phyloP scores from a whole-genome alignment of 2,888 invertebrate species.

The Drosophila setosimentum region DNA sequence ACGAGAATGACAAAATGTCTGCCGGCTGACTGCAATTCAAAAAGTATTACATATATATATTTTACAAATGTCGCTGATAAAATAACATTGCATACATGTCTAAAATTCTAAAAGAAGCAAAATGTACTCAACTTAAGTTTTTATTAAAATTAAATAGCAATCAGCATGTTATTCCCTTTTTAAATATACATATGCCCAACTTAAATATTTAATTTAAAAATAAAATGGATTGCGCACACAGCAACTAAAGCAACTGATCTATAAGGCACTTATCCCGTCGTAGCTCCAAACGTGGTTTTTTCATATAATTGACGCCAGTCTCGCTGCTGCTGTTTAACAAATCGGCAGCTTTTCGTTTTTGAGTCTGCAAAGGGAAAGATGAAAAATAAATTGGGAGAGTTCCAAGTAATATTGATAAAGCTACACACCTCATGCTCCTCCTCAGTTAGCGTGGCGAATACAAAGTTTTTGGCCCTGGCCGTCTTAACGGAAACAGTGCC shows the following conservation, averaged over 20 bases:
- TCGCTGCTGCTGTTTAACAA: conserved; percentile 77
- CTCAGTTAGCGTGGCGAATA: conserved; percentile 87
- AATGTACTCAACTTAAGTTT: not conserved
- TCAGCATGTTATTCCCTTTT: not conserved
- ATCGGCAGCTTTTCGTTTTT: conserved; percentile 81
- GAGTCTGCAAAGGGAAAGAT: conserved; percentile 49
- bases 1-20: not conserved
- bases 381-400: not conserved
- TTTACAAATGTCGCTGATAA: too few relatives aligned
- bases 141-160: not conserved
- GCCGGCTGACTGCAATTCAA: not conserved
- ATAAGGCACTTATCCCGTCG: conserved; percentile 81
- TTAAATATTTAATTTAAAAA: conserved; percentile 21
- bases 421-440: conserved; percentile 81
- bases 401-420: too few relatives aligned
- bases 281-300: conserved; percentile 75
- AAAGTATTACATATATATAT: too few relatives aligned
- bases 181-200: conserved; percentile 3
- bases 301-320: conserved; percentile 78
- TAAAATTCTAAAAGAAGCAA: not conserved
- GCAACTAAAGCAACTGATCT: conserved; percentile 76
- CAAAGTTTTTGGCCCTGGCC: conserved; percentile 88
- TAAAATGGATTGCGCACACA: not conserved
- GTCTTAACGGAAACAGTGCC: conserved; percentile 82
- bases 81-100: not conserved